A percentile compares a stretch with the other conserved stretches of the same genome.
Conservation (phyloP, 2,797 vertebrate genomes). For the Pantherophis alleghaniensis region DNA sequence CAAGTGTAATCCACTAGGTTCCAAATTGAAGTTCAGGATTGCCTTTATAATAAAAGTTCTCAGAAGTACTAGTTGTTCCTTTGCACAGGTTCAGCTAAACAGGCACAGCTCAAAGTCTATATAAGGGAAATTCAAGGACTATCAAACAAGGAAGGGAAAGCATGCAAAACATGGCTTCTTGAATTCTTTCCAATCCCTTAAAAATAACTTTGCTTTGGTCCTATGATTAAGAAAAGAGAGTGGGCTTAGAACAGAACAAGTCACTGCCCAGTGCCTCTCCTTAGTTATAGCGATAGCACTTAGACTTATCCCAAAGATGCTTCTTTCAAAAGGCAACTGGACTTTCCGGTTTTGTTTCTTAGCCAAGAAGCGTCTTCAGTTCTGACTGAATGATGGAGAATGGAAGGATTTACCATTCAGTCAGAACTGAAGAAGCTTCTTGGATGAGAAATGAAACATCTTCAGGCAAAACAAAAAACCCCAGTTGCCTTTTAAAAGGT, state of each 20-base stretch:
- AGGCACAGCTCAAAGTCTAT: background rate
- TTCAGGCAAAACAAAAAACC: background rate
- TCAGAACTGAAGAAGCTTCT: background rate
- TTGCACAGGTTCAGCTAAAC: background rate
- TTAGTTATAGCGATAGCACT: background rate
- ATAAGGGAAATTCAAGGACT: background rate
- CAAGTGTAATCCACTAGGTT: background rate
- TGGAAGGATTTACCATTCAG: background rate
- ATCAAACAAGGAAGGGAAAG: background rate
- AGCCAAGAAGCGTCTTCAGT: background rate
- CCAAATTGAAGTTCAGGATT: background rate
- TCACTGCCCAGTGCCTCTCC: background rate
- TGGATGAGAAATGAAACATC: background rate
- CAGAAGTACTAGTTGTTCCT: background rate
- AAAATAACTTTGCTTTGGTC: background rate
- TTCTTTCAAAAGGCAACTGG: background rate
- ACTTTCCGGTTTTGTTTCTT: background rate
- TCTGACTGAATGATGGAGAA: background rate
- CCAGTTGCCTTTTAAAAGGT: background rate
- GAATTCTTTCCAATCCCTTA: background rate
- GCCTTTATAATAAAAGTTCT: background rate
- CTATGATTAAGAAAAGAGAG: background rate
- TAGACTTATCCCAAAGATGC: background rate
- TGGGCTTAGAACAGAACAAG: background rate
- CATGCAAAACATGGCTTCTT: background rate